Conservation (phyloP, 1,140 invertebrate species). For the Periplaneta americana region DNA sequence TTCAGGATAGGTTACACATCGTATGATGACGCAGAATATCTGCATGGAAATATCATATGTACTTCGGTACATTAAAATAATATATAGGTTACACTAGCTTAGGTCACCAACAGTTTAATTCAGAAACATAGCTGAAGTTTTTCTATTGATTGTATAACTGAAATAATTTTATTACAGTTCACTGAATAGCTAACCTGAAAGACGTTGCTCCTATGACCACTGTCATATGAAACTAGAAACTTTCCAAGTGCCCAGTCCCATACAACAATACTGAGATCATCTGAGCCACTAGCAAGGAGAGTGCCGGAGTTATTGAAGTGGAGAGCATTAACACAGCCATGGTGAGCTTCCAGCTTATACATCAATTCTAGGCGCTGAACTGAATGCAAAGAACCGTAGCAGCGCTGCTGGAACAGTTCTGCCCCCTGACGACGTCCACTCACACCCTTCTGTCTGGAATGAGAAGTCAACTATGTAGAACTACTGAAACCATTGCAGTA, state of each 20-base stretch:
- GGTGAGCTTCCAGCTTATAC: conserved; percentile 71
- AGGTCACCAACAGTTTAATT: too few species aligned
- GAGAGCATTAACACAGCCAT: conserved; percentile 88
- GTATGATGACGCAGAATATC: too few species aligned
- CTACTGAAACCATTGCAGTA: neutral
- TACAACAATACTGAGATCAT: conserved; percentile 78
- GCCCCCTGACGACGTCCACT: conserved; percentile 39
- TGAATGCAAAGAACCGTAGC: conserved; percentile 75
- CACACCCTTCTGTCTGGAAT: conserved; percentile 54
- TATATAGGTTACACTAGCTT: too few species aligned
- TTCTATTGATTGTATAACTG: too few species aligned
- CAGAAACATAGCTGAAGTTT: too few species aligned
- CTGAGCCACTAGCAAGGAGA: conserved; percentile 79
- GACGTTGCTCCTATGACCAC: conserved; percentile 80
- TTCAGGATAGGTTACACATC: too few species aligned
- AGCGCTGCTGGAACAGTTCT: conserved; percentile 59
- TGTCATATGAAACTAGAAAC: conserved; percentile 57
- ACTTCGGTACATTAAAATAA: too few species aligned
- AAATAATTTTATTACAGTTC: too few species aligned
- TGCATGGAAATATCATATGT: too few species aligned
- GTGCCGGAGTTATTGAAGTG: conserved; percentile 80
- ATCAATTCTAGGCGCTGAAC: conserved; percentile 77
- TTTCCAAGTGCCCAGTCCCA: conserved; percentile 86
- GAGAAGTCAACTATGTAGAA: neutral
- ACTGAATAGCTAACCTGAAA: conserved; percentile 86